Conservation (phyloP, 2,888 invertebrate genomes). For the Amaurobius ferox region DNA sequence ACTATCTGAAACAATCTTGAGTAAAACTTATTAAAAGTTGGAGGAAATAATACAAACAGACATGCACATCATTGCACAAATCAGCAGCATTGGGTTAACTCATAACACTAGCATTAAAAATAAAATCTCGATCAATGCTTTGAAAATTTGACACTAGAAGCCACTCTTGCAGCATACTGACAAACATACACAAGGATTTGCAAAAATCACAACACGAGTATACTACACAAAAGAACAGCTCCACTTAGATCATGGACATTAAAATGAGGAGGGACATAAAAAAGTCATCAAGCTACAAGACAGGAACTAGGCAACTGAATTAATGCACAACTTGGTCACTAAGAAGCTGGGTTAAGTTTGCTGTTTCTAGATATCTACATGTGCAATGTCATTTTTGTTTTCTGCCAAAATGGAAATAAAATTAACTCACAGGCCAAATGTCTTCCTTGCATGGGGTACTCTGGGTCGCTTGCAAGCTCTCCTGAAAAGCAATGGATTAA, state of each 20-base stretch:
- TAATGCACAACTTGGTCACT: slow-evolving; percentile 55
- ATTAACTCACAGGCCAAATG: slow-evolving; percentile 66
- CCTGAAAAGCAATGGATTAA: slow-evolving; percentile 71
- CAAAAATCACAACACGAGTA: slow-evolving; percentile 54
- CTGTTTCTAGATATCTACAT: slow-evolving; percentile 66
- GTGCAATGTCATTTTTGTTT: slow-evolving; percentile 56
- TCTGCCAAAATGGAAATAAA: slow-evolving; percentile 56
- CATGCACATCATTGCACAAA: slow-evolving; percentile 37
- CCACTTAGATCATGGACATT: slow-evolving; percentile 30
- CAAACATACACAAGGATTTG: slow-evolving; percentile 19
- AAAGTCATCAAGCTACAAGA: slow-evolving; percentile 55
- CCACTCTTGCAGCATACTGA: slow-evolving; percentile 50
- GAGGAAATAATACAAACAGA: neutral
- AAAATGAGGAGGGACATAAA: slow-evolving; percentile 38
- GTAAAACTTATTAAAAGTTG: neutral
- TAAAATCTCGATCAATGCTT: slow-evolving; percentile 52
- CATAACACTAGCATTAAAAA: slow-evolving; percentile 58
- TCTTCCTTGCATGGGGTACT: slow-evolving; percentile 57
- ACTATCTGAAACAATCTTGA: neutral
- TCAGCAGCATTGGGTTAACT: slow-evolving; percentile 49
- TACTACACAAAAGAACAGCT: slow-evolving; percentile 40
- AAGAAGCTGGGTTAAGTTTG: slow-evolving; percentile 59
- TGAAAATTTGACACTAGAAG: slow-evolving; percentile 47
- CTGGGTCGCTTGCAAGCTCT: slow-evolving; percentile 61
- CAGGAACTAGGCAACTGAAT: slow-evolving; percentile 69